A percentile compares a stretch with the other conserved stretches of the same genome.
These are phyloP conservation scores for Pogonophryne albipinna DNA, from an alignment of 2,797 vertebrate genomes.

Conservation along the genomic window DNA sequence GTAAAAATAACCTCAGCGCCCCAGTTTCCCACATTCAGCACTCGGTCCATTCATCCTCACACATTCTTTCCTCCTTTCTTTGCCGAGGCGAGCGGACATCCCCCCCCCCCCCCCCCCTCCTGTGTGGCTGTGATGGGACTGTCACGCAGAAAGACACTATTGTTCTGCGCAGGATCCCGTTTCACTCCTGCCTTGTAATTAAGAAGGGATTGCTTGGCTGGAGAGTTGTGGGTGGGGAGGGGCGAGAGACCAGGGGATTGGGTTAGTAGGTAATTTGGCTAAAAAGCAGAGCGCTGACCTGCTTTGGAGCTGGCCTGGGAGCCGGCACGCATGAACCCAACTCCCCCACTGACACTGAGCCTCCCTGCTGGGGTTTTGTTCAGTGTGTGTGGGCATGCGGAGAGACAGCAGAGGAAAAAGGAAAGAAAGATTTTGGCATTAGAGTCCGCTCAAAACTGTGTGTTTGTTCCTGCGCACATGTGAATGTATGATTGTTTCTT, in stretches of 20 bases:
- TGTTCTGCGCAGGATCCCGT: slow-evolving; percentile 81
- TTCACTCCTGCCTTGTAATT: slow-evolving; percentile 86
- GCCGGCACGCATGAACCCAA: slow-evolving; percentile 56
- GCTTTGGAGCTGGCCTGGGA: slow-evolving; percentile 72
- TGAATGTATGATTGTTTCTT: slow-evolving; percentile 11
- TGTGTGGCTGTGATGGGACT: slow-evolving; percentile 76
- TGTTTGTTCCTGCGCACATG: slow-evolving; percentile 49
- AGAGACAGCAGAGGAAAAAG: slow-evolving; percentile 33
- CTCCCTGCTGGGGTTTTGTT: slow-evolving; percentile 77
- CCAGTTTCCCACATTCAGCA: slow-evolving; percentile 73
- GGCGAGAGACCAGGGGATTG: slow-evolving; percentile 45
- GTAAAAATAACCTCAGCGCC: slow-evolving; percentile 74
- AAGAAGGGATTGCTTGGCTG: slow-evolving; percentile 82
- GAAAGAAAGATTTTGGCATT: slow-evolving; percentile 23
- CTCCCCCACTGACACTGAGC: slow-evolving; percentile 63
- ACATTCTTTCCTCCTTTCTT: slow-evolving; percentile 82
- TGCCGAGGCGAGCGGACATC: slow-evolving; percentile 54
- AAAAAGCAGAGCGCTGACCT: slow-evolving; percentile 73
- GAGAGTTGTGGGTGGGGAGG: slow-evolving; percentile 62
- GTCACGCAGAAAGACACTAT: slow-evolving; percentile 87
- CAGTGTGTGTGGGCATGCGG: slow-evolving; percentile 75
- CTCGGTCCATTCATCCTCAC: slow-evolving; percentile 72
- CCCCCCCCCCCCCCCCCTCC: slow-evolving; percentile 55
- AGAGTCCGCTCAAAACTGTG: not conserved
- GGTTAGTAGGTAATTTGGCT: slow-evolving; percentile 80